phyloP scores from a whole-genome alignment of 2,888 invertebrate species.

The Silvanus unidentatus region DNA sequence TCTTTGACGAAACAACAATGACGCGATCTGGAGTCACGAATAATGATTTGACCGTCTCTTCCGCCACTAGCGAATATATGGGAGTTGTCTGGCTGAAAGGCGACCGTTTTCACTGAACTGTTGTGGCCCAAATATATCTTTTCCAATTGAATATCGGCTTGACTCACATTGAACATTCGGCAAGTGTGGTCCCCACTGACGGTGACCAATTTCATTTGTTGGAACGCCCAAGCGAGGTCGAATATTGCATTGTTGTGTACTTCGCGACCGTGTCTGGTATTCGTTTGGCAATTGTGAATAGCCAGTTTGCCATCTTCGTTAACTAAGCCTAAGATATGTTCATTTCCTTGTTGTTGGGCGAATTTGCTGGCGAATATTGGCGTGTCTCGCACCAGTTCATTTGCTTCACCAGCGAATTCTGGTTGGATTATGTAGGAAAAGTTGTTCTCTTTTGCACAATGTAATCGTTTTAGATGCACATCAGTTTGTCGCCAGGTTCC shows the following conservation, averaged over 20 bases:
- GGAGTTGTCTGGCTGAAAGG: constrained; percentile 63
- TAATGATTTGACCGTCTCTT: constrained; percentile 77
- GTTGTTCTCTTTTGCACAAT: constrained; percentile 54
- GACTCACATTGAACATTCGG: constrained; percentile 67
- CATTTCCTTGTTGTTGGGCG: constrained; percentile 50
- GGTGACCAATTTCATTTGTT: constrained; percentile 70
- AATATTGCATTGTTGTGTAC: constrained; percentile 84
- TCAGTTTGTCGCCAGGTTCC: constrained; percentile 49
- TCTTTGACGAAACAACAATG: constrained; percentile 45
- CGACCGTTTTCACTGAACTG: constrained; percentile 76
- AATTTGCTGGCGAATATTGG: constrained; percentile 79
- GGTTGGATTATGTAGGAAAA: not conserved
- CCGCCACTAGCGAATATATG: constrained; percentile 81
- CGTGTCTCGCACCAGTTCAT: constrained; percentile 54
- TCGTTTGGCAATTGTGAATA: constrained; percentile 48
- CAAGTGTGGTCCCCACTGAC: constrained; percentile 83
- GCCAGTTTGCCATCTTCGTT: constrained; percentile 79
- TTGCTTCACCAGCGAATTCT: too few species aligned
- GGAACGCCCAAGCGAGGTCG: constrained; percentile 80
- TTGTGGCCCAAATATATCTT: constrained; percentile 70
- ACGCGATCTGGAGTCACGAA: constrained; percentile 73
- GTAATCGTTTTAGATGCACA: constrained; percentile 56
- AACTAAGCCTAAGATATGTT: constrained; percentile 72
- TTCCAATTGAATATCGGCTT: constrained; percentile 44
- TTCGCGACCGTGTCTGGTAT: constrained; percentile 48